Evolutionary conservation across 2,797 vertebrate genomes (phyloP).

Genomic region (Calcarius lapponicus): DNA sequence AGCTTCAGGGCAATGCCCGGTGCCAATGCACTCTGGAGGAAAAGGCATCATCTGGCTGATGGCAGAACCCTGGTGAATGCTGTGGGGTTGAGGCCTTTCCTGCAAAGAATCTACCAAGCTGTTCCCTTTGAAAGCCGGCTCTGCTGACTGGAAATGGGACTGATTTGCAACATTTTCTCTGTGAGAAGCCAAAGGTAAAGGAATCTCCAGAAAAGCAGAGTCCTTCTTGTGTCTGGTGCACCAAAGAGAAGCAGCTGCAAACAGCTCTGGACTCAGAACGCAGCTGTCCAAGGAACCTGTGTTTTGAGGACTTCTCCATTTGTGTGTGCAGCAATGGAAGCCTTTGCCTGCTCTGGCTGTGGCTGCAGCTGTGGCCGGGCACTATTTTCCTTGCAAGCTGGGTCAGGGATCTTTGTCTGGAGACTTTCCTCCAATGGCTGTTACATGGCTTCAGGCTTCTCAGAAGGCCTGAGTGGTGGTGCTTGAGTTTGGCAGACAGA

Average conservation of each 20-base stretch:
- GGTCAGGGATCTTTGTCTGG: background rate
- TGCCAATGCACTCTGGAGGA: background rate
- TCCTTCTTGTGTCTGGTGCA: no score
- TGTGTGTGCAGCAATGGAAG: no score
- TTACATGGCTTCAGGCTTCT: background rate
- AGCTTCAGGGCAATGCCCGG: background rate
- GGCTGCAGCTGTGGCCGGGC: no score
- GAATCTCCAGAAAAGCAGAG: background rate
- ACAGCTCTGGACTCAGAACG: rapidly evolving
- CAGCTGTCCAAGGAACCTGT: background rate
- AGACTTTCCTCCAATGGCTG: background rate
- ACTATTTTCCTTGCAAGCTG: no score
- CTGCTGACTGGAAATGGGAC: background rate
- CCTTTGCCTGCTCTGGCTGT: background rate
- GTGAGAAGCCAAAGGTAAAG: background rate
- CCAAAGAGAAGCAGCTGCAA: rapidly evolving
- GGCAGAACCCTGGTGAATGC: rapidly evolving
- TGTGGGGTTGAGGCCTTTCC: background rate
- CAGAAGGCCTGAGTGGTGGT: background rate
- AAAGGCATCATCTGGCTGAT: background rate
- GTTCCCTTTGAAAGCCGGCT: background rate
- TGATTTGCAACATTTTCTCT: background rate
- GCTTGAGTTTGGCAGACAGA: background rate
- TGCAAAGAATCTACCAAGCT: background rate
- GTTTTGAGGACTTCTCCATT: background rate